Evolutionary conservation across 2,113 vertebrate genomes (phyloP).

Genomic region (Rhinoptilus africanus): DNA sequence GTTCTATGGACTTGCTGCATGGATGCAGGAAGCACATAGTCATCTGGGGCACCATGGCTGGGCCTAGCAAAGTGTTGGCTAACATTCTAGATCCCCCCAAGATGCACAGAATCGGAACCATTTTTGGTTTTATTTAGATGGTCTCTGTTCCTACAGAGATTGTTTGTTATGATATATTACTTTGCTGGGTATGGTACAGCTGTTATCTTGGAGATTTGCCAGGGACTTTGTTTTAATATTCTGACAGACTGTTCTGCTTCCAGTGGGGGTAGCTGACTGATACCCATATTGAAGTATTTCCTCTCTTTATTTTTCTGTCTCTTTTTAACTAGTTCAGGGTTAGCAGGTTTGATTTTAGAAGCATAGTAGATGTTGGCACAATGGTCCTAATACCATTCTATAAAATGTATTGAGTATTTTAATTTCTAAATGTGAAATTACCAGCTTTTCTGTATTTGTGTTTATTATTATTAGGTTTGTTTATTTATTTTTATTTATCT

Average conservation of each 20-base stretch:
- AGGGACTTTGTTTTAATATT: background rate
- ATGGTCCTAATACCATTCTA: background rate
- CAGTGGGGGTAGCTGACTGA: background rate
- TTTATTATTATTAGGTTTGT: background rate
- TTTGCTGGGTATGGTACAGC: background rate
- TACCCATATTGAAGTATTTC: background rate
- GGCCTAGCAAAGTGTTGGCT: background rate
- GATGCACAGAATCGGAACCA: background rate
- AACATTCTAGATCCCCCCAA: background rate
- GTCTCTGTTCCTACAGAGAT: background rate
- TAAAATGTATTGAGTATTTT: background rate
- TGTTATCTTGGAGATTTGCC: conserved; percentile 4
- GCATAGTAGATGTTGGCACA: background rate
- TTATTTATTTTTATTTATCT: background rate
- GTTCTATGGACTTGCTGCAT: background rate
- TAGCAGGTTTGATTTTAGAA: background rate
- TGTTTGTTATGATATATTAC: background rate
- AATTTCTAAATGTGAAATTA: background rate
- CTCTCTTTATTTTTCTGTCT: background rate
- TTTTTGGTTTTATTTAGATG: background rate
- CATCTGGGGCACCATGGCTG: background rate
- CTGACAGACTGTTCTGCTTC: background rate
- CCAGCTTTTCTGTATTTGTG: background rate
- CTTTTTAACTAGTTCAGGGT: background rate
- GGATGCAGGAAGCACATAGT: background rate